These are phyloP conservation scores for Microctonus hyperodae DNA, from an alignment of 2,888 invertebrate genomes.

Conservation along the genomic window DNA sequence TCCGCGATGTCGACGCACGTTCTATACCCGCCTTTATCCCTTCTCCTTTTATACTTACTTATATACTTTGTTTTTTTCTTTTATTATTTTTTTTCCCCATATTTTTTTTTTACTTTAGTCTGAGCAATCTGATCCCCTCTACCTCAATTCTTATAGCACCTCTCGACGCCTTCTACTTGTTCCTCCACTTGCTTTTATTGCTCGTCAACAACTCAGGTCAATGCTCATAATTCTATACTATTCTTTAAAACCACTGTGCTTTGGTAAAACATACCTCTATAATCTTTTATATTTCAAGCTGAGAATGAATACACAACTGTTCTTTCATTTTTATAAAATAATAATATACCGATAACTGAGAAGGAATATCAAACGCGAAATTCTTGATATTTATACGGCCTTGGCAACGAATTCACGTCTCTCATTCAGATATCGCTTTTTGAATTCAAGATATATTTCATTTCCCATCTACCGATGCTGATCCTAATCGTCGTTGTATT, in stretches of 20 bases:
- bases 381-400: not conserved
- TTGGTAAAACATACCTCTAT: not conserved
- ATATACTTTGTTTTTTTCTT: conserved; percentile 1
- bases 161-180: not conserved
- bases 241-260: not conserved
- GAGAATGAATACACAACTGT: not conserved
- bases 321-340: not conserved
- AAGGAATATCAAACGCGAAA: not conserved
- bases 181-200: not conserved
- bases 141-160: not conserved
- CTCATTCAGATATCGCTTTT: not conserved
- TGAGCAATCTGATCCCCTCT: not conserved
- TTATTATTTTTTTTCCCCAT: not conserved
- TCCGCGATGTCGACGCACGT: conserved; percentile 46
- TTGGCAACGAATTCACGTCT: not conserved
- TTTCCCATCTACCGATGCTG: not conserved
- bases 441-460: not conserved
- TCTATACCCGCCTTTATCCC: conserved; percentile 41
- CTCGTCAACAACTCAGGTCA: not conserved
- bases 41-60: conserved; percentile 13
- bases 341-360: too few species aligned
- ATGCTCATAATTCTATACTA: conserved; percentile 2
- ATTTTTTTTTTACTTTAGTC: not conserved
- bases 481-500: not conserved
- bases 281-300: not conserved